Evolutionary conservation across 2,888 invertebrate genomes (phyloP), one percentile per base, ranked within the genome.

Genomic region (Diarsia brunnea): DNA sequence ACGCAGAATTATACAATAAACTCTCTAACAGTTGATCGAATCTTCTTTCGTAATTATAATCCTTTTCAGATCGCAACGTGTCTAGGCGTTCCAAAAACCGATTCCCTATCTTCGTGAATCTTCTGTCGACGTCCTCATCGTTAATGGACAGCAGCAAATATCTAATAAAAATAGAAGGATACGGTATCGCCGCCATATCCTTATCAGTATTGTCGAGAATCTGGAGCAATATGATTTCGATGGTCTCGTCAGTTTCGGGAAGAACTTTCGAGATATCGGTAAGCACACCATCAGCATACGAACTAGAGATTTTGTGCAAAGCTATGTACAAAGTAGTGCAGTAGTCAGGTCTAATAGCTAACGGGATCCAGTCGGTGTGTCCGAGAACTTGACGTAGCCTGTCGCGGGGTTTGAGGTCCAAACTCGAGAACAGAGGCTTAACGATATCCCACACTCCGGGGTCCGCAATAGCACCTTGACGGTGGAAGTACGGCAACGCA

Each of bases 1-100:
- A 94, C 10, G 87, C 92, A 72, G 88, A 82, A 21, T 89, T 93
- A 58, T 73, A 95, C 80, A 90, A 89, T 19, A 94, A 86, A 69
- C 88, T 78, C 4, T 61, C 53, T 31, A 92, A 55, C 58, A 94
- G 64, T 66, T 85, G 85, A 16, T 78, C 21, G 0, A 83, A 43
- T 21, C 73, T 73, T 0, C n/a, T 2, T 4, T 24, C 4, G 21
- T 63, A 71, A 27, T 58, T 0, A 16, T 31, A n/a, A 4, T 78
- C 73, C 8, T 73, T 70, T 58, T 78, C 47, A n/a, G 43, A 7
- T 14, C 38, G 85, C 68, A 83, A 31, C n/a, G 61, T 31, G 19
- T 89, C 79, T 27, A 94, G 64, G 7, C 82, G 82, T 43, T 91
- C 84, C 16, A 93, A 88, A 69, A 93, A 90, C 10, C 84, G 89